A percentile compares a stretch with the other conserved stretches of the same genome.
These are phyloP conservation scores for Lepus americanus DNA, from an alignment of 2,113 vertebrate species.

Conservation along the genomic window DNA sequence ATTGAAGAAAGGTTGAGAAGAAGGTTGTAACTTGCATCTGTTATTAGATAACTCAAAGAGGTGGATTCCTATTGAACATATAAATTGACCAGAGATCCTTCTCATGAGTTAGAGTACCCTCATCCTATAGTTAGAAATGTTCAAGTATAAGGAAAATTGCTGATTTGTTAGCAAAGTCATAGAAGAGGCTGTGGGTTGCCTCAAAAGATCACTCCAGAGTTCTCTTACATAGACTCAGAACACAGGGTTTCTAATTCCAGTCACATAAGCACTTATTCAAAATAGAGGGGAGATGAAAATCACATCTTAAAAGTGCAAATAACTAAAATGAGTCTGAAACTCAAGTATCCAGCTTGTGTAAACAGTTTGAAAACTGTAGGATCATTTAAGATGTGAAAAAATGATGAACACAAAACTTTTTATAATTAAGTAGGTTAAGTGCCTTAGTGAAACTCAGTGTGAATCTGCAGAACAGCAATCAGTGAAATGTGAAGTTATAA, in stretches of 20 bases:
- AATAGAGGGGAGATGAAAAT: slow-evolving; percentile 22
- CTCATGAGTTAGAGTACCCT: neutral
- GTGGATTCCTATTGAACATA: neutral
- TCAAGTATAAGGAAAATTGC: neutral
- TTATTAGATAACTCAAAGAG: slow-evolving; percentile 14
- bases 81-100: slow-evolving; percentile 8
- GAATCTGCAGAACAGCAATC: slow-evolving; percentile 44
- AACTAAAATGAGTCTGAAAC: slow-evolving; percentile 52
- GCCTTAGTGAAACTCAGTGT: slow-evolving; percentile 33
- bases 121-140: neutral
- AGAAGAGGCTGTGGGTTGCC: neutral
- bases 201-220: neutral
- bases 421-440: slow-evolving; percentile 63
- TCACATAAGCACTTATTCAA: neutral
- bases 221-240: neutral
- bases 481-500: slow-evolving; percentile 36
- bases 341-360: slow-evolving; percentile 41
- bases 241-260: neutral
- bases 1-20: neutral
- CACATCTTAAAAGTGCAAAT: neutral
- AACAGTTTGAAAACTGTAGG: slow-evolving; percentile 43
- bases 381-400: slow-evolving; percentile 57
- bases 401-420: slow-evolving; percentile 58
- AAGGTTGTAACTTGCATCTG: neutral
- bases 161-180: neutral